Evolutionary conservation across 2,113 vertebrate species (phyloP).

Genomic region (Dicrurus megarhynchus): DNA sequence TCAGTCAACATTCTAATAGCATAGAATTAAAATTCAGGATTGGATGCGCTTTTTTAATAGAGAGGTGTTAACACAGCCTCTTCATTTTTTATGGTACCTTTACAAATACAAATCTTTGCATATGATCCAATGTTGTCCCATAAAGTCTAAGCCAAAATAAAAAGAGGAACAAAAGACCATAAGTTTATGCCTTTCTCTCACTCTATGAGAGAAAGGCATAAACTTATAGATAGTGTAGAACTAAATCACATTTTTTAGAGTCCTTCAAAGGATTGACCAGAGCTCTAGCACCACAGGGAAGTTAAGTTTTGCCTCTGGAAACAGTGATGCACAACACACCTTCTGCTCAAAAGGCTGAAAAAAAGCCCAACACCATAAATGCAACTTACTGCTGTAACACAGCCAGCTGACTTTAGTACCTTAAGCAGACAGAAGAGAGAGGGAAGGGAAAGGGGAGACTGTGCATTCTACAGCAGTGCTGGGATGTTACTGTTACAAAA

Average conservation of each 20-base stretch:
- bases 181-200: too few relatives aligned
- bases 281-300: neutral
- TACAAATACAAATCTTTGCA: neutral
- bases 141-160: neutral
- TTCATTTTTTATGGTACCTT: neutral
- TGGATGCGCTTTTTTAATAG: rapidly evolving
- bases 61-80: neutral
- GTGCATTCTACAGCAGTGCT: neutral
- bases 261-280: neutral
- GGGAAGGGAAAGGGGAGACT: neutral
- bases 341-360: neutral
- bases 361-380: neutral
- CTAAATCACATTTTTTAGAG: neutral
- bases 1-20: neutral
- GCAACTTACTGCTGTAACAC: neutral
- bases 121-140: neutral
- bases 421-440: neutral
- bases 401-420: neutral
- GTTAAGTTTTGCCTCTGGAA: neutral
- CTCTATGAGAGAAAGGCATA: neutral
- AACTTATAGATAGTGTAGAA: neutral
- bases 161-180: neutral
- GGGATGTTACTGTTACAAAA: neutral
- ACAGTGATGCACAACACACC: neutral
- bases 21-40: neutral